Percentiles rank a stretch among this genome's conserved stretches.
Evolutionary conservation across 2,888 invertebrate genomes (phyloP).

Genomic region (Drosophila percnosoma): DNA sequence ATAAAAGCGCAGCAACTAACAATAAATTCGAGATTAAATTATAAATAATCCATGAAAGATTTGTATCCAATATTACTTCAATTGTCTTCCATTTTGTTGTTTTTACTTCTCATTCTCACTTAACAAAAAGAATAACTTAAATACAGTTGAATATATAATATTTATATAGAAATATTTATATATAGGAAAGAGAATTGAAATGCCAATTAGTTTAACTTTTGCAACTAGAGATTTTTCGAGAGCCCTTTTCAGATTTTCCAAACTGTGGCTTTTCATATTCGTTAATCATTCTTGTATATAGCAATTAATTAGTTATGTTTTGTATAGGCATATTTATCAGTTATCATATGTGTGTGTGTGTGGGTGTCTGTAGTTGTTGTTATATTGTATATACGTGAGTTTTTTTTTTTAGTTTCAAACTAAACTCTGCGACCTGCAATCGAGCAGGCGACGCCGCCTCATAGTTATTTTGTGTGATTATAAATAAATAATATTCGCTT

Average conservation of each 20-base stretch:
- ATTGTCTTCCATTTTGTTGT: constrained; percentile 50
- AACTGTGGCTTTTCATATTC: constrained; percentile 37
- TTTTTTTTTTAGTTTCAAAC: constrained; percentile 71
- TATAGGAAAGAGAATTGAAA: constrained; percentile 29
- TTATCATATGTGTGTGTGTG: constrained; percentile 36
- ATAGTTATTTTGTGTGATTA: constrained; percentile 47
- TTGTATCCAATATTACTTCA: constrained; percentile 42
- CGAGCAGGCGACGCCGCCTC: constrained; percentile 65
- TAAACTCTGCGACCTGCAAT: constrained; percentile 69
- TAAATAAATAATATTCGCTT: constrained; percentile 49
- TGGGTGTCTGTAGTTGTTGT: constrained; percentile 15
- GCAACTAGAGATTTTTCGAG: constrained; percentile 31
- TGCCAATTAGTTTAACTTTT: constrained; percentile 51
- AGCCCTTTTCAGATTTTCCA: constrained; percentile 24
- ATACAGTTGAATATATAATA: constrained; percentile 24
- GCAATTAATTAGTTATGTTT: constrained; percentile 45
- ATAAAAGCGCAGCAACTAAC: constrained; percentile 52
- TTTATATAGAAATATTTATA: constrained; percentile 8
- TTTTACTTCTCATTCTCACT: constrained; percentile 35
- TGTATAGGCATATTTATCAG: constrained; percentile 38
- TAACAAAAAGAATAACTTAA: constrained; percentile 37
- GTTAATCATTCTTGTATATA: constrained; percentile 22
- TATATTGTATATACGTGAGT: constrained; percentile 54
- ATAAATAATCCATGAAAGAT: constrained; percentile 58
- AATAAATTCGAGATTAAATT: constrained; percentile 71